Conservation (phyloP, 2,888 invertebrate genomes). For the Miltochrista miniata region DNA sequence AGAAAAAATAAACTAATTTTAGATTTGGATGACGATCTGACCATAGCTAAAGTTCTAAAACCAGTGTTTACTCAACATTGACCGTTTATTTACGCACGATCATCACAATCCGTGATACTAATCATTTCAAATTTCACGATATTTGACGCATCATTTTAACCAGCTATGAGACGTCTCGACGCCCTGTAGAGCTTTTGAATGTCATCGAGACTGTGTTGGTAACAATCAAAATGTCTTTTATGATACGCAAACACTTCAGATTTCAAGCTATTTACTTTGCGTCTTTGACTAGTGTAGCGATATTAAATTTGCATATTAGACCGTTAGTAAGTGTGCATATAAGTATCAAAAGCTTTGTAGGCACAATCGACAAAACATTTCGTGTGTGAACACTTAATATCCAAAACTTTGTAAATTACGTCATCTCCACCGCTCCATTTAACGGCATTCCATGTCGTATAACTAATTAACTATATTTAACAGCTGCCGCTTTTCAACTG, state of each 20-base stretch:
- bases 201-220: conserved; percentile 4
- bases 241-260: conserved; percentile 12
- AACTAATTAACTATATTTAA: conserved; percentile 72
- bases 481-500: conserved; percentile 70
- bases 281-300: conserved; percentile 7
- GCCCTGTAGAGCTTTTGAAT: conserved; percentile 8
- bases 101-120: conserved; percentile 53
- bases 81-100: conserved; percentile 78
- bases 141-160: conserved; percentile 24
- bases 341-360: not conserved
- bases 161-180: conserved; percentile 20
- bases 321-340: not conserved
- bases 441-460: conserved; percentile 49
- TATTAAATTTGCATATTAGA: conserved; percentile 14
- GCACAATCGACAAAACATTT: not conserved
- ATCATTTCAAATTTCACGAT: conserved; percentile 27
- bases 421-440: conserved; percentile 35
- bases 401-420: conserved; percentile 39
- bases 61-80: conserved; percentile 69
- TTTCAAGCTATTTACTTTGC: conserved; percentile 25
- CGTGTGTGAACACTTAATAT: conserved; percentile 30
- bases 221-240: conserved; percentile 10
- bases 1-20: conserved; percentile 79
- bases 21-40: conserved; percentile 67
- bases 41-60: conserved; percentile 65